Conservation (phyloP, 1,140 invertebrate genomes). For the Wasmannia auropunctata region DNA sequence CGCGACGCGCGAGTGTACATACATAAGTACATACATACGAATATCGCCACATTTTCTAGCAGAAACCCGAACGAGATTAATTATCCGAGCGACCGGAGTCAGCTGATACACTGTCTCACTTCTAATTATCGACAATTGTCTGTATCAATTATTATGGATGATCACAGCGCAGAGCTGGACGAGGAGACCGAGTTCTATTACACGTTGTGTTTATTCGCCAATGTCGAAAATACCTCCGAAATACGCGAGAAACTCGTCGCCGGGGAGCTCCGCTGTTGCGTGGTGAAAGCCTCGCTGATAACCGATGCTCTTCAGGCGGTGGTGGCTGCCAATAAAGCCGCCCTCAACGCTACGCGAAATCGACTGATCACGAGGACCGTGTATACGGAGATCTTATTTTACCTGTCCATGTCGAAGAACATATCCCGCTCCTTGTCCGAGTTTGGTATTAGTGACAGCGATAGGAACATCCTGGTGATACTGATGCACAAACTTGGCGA, state of each 20-base stretch:
- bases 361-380: conserved; percentile 87
- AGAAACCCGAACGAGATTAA: neutral
- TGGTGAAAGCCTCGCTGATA: conserved; percentile 88
- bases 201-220: conserved; percentile 86
- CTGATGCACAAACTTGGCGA: conserved; percentile 83
- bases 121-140: no score
- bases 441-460: conserved; percentile 88
- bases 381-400: conserved; percentile 89
- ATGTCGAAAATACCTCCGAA: conserved; percentile 87
- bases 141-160: conserved; percentile 36
- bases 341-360: conserved; percentile 83
- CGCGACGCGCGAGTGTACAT: neutral
- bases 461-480: conserved; percentile 86
- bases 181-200: conserved; percentile 83
- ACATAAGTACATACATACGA: no score
- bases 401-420: conserved; percentile 89
- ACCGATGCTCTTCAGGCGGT: conserved; percentile 88
- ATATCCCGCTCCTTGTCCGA: conserved; percentile 88
- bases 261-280: conserved; percentile 87
- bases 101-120: neutral
- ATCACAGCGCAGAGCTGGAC: conserved; percentile 82
- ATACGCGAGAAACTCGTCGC: conserved; percentile 85
- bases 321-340: conserved; percentile 90
- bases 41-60: neutral
- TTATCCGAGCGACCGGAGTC: neutral